Evolutionary conservation across 2,797 vertebrate genomes (phyloP), one percentile per base, ranked within the genome.

Genomic region (Mormyrops attenuatus): DNA sequence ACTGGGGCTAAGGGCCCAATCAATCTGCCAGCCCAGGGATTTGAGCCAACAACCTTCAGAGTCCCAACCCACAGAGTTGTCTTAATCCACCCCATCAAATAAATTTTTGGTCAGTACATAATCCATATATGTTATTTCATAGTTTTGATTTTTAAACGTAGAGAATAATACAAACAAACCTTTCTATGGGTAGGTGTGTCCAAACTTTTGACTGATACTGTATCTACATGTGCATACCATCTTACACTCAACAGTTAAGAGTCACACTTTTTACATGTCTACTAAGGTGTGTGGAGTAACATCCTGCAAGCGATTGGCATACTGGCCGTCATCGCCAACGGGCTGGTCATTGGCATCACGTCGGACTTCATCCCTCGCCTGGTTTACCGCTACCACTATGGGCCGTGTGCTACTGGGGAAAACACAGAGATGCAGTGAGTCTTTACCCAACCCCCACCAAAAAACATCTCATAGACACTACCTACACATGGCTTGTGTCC

Each of bases 301-400:
- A 94, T 99, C 55, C 92, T 99, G 90, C 97, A 99, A 93, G 97
- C 94, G 15, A 96, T 99, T 0, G 98, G 98, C 0, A 97, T 96
- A 90, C 93, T 99, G 91, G 97, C 98, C 0, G 98, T 99, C 93
- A 99, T 99, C 0, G 96, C 97, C 88, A 99, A 99, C 0, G 98
- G 98, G 0, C 94, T 99, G 92, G 96, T 99, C 92, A 99, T 99
- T 0, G 97, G 98, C 20, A 95, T 99, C 80, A 97, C 98, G 0
- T 99, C 98, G 0, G 97, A 99, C 93, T 99, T 99, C 94, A 97
- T 99, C 90, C 98, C 98, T 0, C 91, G 97, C 2, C 91, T 97
- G 77, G 96, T 99, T 89, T 99, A 99, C 93, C 96, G 92, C 85
- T 98, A 97, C 93, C 92, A 8, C 2, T 98, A 97, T 0, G 96